Percentiles rank a stretch among this genome's conserved stretches.
Evolutionary conservation across 1,140 invertebrate genomes (phyloP).

Genomic region (Mamestra configurata): DNA sequence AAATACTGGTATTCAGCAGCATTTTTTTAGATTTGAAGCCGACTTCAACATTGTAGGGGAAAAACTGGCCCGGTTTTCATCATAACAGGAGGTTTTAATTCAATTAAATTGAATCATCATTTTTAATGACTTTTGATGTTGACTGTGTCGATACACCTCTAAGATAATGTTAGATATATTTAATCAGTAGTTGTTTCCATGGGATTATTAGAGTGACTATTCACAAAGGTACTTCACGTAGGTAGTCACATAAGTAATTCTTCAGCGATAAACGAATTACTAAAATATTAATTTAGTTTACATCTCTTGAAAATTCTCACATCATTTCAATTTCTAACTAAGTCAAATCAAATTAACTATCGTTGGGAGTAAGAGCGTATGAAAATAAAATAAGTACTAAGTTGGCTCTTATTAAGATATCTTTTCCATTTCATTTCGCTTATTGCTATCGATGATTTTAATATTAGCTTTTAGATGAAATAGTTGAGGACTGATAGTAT

Average conservation of each 20-base stretch:
- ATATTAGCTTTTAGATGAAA: background rate
- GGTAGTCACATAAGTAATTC: background rate
- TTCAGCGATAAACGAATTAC: background rate
- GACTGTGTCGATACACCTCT: too few relatives aligned
- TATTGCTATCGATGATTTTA: background rate
- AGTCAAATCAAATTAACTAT: slow-evolving; percentile 28
- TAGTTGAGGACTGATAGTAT: background rate
- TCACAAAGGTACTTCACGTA: background rate
- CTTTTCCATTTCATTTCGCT: background rate
- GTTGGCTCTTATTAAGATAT: background rate
- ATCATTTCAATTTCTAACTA: background rate
- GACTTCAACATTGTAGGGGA: too few relatives aligned
- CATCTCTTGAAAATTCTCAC: background rate
- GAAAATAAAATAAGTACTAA: slow-evolving; percentile 5
- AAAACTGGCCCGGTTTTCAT: too few relatives aligned
- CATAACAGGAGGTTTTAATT: too few relatives aligned
- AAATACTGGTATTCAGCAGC: too few relatives aligned
- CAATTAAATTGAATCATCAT: too few relatives aligned
- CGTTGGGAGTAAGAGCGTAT: background rate
- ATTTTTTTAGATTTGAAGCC: too few relatives aligned
- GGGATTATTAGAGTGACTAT: background rate
- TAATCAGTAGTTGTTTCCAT: background rate
- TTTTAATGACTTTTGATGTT: too few relatives aligned
- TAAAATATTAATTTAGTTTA: slow-evolving; percentile 22
- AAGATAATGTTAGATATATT: too few relatives aligned